A percentile compares a stretch with the other conserved stretches of the same genome.
Evolutionary conservation across 2,888 invertebrate genomes (phyloP).

Genomic region (Margaritifera margaritifera): DNA sequence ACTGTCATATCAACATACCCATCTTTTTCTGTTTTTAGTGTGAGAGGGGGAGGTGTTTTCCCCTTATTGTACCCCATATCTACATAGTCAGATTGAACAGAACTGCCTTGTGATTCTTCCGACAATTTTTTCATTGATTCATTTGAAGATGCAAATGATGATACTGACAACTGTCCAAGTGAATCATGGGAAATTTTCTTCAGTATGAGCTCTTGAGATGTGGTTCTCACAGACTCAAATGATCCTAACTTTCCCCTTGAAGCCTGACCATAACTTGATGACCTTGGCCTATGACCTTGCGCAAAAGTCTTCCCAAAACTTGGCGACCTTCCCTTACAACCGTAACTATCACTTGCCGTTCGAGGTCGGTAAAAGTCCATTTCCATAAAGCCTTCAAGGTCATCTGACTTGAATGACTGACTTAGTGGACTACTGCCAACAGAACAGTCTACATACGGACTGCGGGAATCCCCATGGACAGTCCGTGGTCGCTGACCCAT

Average conservation of each 20-base stretch:
- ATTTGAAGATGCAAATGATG: conserved; percentile 56
- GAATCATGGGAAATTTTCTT: conserved; percentile 53
- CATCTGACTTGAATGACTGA: conserved; percentile 57
- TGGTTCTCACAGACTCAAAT: conserved; percentile 50
- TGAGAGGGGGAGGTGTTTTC: conserved; percentile 45
- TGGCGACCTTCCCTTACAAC: conserved; percentile 62
- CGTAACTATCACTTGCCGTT: conserved; percentile 65
- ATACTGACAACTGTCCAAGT: conserved; percentile 50
- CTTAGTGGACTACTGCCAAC: conserved; percentile 46
- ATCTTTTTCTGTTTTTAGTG: conserved; percentile 21
- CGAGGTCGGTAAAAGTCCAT: conserved; percentile 66
- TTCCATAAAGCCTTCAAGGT: conserved; percentile 69
- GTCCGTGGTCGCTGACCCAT: conserved; percentile 42
- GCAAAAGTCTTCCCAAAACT: conserved; percentile 56
- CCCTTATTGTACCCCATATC: conserved; percentile 56
- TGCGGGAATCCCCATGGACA: conserved; percentile 6
- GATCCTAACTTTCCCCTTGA: conserved; percentile 47
- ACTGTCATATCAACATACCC: conserved; percentile 61
- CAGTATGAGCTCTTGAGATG: conserved; percentile 49
- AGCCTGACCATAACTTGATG: conserved; percentile 66
- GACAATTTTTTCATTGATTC: conserved; percentile 58
- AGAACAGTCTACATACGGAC: conserved; percentile 12
- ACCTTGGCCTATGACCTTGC: conserved; percentile 60
- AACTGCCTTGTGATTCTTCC: conserved; percentile 31
- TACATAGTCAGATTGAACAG: conserved; percentile 49